These are phyloP conservation scores for Entomyzon cyanotis DNA, from an alignment of 2,113 vertebrate species.

Conservation along the genomic window DNA sequence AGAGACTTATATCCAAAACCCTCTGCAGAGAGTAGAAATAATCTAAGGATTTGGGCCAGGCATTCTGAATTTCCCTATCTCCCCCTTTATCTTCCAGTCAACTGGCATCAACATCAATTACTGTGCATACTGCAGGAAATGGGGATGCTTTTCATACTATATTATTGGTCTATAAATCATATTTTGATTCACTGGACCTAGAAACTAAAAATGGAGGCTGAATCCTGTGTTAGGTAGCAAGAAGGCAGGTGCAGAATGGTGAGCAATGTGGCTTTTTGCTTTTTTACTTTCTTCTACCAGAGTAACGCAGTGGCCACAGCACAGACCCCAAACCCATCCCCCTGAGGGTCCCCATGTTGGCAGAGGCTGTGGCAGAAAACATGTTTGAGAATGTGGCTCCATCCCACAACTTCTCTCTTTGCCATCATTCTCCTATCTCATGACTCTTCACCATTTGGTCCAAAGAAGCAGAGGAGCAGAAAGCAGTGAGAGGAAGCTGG, in stretches of 20 bases:
- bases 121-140: neutral
- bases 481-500: neutral
- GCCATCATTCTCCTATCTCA: neutral
- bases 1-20: neutral
- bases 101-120: neutral
- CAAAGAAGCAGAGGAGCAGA: neutral
- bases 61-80: neutral
- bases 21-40: neutral
- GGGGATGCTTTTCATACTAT: neutral
- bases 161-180: neutral
- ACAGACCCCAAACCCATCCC: neutral
- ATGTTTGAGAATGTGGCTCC: accelerated
- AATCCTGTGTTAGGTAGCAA: neutral
- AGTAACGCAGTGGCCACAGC: no score
- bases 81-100: neutral
- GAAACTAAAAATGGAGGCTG: neutral
- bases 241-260: neutral
- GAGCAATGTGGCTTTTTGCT: neutral
- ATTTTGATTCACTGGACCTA: neutral
- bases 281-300: neutral
- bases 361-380: neutral
- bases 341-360: accelerated
- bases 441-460: neutral
- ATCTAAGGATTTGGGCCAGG: neutral
- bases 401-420: neutral